Evolutionary conservation across 1,140 invertebrate genomes (phyloP), one percentile per base, ranked within the genome.

Genomic region (Helicoverpa armigera): DNA sequence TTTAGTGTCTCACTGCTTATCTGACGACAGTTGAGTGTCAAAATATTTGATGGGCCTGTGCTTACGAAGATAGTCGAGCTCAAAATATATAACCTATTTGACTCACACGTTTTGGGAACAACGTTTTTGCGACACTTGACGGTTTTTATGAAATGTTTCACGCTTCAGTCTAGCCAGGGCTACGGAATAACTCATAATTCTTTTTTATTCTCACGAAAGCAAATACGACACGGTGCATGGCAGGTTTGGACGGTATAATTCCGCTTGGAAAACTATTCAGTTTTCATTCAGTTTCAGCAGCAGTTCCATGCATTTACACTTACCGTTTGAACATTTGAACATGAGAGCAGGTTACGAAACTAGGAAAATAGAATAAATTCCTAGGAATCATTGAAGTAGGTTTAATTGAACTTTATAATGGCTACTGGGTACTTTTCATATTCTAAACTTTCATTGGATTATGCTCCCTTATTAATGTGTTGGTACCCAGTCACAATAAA

Each of bases 21-120:
- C 82, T 70, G 53, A n/a, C 10, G 53, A 77, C 80, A 85, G 78
- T 75, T 65, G 85, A 87, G 83, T 88, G 87, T 89, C 87, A 90
- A 88, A 90, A 88, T 86, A 88, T 85, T 87, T 73, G 65, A 78
- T 69, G 76, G 13, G 10, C 60, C 29, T 9, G n/a, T 35, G 56
- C 29, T 70, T 56, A 50, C n/a, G 31, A 50, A 50, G 61, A 63
- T 70, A 69, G 16, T 35, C 35, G 65, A 53, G 63, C 16, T n/a
- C 18, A 16, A 76, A 77, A 77, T 67, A 67, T 65, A 67, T 65
- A 65, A 77, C 18, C 48, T 54, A 65, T 31, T 77, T 77, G 23
- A 67, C 60, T 53, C 18, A 14, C 63, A 53, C 48, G 18, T 51
- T 76, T 51, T 63, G 48, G 48, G 48, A 61, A 75, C 18, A 77